Base-by-base conservation (phyloP, 1,140 invertebrate species). In the Zophobas atratus region DNA sequence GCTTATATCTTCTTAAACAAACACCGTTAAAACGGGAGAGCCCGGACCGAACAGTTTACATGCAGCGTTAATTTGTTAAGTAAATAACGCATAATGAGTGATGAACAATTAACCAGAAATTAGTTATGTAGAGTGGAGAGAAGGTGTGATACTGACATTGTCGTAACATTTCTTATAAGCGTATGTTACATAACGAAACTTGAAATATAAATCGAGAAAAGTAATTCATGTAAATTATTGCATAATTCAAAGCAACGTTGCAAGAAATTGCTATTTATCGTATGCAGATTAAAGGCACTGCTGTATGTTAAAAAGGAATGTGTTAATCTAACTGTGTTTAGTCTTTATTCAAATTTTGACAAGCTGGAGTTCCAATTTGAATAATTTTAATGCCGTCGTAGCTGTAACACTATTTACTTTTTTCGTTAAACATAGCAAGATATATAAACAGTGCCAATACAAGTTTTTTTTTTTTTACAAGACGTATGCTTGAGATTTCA, bases 181-280 rank as follows among this genome's bases (percentile, higher is more conserved):
- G 1, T 32, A 2, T 43, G 33, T 67, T 67, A 43, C 60, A 43
- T 67, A 67, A 67, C 39, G 60, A 1, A 67, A 20, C 60, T 43
- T 3, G 35, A 67, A 67, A 67, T 67, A 43, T 67, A 41, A 41
- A 67, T 32, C 56, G 36, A 35, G 4, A 67, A 67, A 67, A 67
- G 39, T 67, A 5, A 43, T 67, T 36, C 32, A 32, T 39, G 38
- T 41, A 6, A 5, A 2, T 67, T 43, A 67, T 67, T 43, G 32
- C 39, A 43, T 67, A 67, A 67, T 67, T 39, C 60, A 67, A 67
- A 33, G 60, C 60, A 67, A 67, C 60, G 60, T 67, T 39, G 60
- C 60, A 67, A 67, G 60, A 67, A 67, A 67, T 67, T 67, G 35
- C 60, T 33, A 67, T 67, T 67, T 67, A 67, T 67, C 38, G 39